Evolutionary conservation across 2,888 invertebrate species (phyloP).

Genomic region (Scotopteryx bipunctaria): DNA sequence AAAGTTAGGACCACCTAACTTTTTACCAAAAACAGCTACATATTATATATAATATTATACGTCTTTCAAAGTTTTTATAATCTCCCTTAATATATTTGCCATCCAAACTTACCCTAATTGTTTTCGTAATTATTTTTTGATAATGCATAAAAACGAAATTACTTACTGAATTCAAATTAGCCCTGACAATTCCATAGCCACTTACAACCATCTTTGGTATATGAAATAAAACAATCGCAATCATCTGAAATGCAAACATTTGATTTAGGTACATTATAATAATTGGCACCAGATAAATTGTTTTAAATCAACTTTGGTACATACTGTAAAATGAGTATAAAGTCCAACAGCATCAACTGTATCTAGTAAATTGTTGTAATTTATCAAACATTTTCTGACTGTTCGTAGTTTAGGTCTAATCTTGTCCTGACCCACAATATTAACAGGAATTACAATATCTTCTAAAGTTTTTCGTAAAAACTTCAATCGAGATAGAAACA

Average conservation of each 20-base stretch:
- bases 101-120: too few species aligned
- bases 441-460: not conserved
- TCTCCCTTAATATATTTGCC: too few species aligned
- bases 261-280: not conserved
- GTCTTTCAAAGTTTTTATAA: too few species aligned
- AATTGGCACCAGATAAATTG: slow-evolving; percentile 1
- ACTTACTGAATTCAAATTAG: not conserved
- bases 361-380: too few species aligned
- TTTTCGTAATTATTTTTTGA: too few species aligned
- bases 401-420: not conserved
- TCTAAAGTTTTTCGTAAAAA: not conserved
- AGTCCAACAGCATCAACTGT: too few species aligned
- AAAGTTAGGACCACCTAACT: too few species aligned
- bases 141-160: not conserved
- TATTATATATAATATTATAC: too few species aligned
- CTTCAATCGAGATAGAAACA: not conserved
- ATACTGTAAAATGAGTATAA: too few species aligned
- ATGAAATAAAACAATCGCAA: not conserved
- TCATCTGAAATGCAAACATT: slow-evolving; percentile 4
- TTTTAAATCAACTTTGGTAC: slow-evolving; percentile 9
- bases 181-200: not conserved
- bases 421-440: slow-evolving; percentile 2
- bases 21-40: too few species aligned
- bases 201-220: not conserved
- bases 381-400: too few species aligned